These are phyloP conservation scores for Phenacoccus solenopsis DNA, from an alignment of 1,140 invertebrate species.

Conservation along the genomic window DNA sequence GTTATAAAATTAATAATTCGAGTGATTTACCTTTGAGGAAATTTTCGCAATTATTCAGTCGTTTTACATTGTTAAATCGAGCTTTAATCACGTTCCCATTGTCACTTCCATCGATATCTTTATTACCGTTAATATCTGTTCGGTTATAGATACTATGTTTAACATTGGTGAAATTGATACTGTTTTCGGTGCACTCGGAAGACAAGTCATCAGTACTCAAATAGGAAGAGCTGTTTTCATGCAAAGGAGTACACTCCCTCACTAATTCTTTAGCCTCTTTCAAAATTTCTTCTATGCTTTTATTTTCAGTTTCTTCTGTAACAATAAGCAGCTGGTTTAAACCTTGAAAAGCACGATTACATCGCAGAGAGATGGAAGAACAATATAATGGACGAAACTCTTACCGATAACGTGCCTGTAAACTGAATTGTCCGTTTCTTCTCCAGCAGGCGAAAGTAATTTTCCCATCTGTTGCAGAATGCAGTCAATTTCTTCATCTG, in stretches of 20 bases:
- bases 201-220: constrained; percentile 6
- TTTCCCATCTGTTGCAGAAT: constrained; percentile 9
- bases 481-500: background rate
- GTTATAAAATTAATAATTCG: background rate
- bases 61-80: background rate
- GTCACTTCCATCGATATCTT: background rate
- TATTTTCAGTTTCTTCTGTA: constrained; percentile 4
- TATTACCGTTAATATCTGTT: background rate
- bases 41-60: background rate
- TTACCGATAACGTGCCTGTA: background rate
- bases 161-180: background rate
- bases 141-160: background rate
- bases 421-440: background rate
- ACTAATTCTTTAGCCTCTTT: background rate
- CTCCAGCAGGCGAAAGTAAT: background rate
- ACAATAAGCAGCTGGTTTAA: background rate
- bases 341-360: background rate
- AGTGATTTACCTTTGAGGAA: background rate
- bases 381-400: background rate
- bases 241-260: background rate
- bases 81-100: background rate
- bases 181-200: background rate
- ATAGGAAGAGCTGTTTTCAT: background rate
- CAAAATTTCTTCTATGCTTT: background rate
- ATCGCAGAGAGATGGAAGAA: background rate